A percentile compares a stretch with the other conserved stretches of the same genome.
Evolutionary conservation across 92 coral and sea anemone species (phyloP).

Genomic region (Chrysogorgia sp.): DNA sequence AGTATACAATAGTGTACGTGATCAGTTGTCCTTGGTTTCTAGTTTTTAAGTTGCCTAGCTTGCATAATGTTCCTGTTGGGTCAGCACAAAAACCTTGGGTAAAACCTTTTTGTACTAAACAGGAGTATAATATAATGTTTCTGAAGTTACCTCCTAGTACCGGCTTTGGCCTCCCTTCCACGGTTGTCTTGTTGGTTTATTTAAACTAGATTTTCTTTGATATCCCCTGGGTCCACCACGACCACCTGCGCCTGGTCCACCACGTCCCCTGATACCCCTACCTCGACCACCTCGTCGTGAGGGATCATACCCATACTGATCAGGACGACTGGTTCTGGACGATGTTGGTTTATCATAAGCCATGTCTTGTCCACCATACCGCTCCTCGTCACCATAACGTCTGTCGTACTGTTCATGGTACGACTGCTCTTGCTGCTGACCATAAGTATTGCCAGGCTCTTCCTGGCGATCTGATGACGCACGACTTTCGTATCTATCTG

Average conservation of each 20-base stretch:
- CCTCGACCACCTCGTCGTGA: slow-evolving; percentile 30
- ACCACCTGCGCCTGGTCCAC: slow-evolving; percentile 15
- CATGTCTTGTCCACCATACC: slow-evolving; percentile 13
- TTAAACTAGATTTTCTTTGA: slow-evolving; percentile 28
- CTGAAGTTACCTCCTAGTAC: slow-evolving; percentile 1
- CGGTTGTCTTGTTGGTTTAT: slow-evolving; percentile 2
- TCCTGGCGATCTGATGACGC: slow-evolving; percentile 28
- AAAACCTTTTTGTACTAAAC: too few species aligned
- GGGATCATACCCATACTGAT: slow-evolving; percentile 11
- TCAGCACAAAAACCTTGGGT: background rate
- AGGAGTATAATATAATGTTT: background rate
- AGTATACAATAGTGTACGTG: too few species aligned
- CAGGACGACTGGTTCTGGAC: background rate
- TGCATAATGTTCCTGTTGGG: too few species aligned
- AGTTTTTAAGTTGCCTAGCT: too few species aligned
- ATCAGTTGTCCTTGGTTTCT: too few species aligned
- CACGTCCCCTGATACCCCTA: slow-evolving; percentile 31
- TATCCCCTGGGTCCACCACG: slow-evolving; percentile 44
- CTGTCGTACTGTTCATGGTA: background rate
- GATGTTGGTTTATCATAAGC: background rate
- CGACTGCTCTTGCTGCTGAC: slow-evolving; percentile 22
- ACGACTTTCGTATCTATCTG: background rate
- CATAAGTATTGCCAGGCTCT: slow-evolving; percentile 21
- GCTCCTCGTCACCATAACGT: background rate
- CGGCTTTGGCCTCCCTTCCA: slow-evolving; percentile 33